Evolutionary conservation across 2,797 vertebrate genomes (phyloP), one percentile per base, ranked within the genome.

Genomic region (Chromobotia macracanthus): DNA sequence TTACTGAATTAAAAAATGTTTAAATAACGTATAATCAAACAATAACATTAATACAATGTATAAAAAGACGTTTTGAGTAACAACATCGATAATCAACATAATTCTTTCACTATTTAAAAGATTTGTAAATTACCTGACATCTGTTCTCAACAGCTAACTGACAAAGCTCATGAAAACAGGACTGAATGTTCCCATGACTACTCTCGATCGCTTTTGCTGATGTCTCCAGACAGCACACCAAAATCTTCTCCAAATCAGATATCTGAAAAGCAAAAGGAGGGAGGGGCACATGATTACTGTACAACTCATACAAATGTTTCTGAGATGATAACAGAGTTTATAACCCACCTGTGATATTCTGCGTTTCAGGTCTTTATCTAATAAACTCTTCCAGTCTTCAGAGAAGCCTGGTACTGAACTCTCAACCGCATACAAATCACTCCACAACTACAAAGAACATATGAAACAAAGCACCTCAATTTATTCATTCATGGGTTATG

Each of bases 391-490:
- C 93, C 92, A 93, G 0, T 8, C 0, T 7, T 86, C 82, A 46
- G 87, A 86, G 61, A 92, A 58, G 0, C 72, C 82, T 25, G 87
- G 86, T 2, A 89, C 60, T 2, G 84, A 87, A 63, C 87, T 78
- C n/a, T 91, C 73, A 16, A 89, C 82, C 51, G 69, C 84, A 77
- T 93, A 77, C 84, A 93, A 83, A 0, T 85, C 58, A 41, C 91
- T 89, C 93, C 93, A 94, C 80, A 94, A 83, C 93, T 94, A 81
- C 3, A 68, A 80, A 60, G 2, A 16, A 18, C 41, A 1, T 8
- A 3, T 7, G 48, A 50, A 67, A 41, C 11, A 64, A 51, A 75
- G 3, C 1, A 35, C 3, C 0, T 31, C 5, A 31, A n/a, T n/a
- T 3, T 64, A 65, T 71, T 55, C 9, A 31, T 53, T 44, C 18